Percentiles rank a stretch among this genome's conserved stretches.
Conservation (phyloP, 1,140 invertebrate species). For the Drosophila orosa region DNA sequence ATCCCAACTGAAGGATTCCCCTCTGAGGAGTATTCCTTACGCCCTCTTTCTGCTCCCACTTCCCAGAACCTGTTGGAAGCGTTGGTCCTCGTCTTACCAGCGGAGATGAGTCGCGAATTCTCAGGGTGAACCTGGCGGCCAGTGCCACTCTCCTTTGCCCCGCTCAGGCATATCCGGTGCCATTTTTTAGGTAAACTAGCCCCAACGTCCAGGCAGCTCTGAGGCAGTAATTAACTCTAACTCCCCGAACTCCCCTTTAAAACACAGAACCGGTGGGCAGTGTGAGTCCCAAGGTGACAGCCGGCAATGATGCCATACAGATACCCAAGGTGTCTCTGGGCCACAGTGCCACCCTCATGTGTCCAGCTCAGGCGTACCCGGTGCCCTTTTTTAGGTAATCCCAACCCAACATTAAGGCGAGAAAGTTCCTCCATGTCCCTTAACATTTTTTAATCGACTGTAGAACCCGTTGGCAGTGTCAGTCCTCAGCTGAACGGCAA, state of each 20-base stretch:
- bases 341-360: conserved; percentile 84
- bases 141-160: conserved; percentile 87
- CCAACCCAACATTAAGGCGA: conserved; percentile 59
- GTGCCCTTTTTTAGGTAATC: conserved; percentile 87
- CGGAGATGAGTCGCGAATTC: conserved; percentile 80
- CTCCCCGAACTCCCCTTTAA: neutral
- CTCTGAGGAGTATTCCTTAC: neutral
- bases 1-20: conserved; percentile 48
- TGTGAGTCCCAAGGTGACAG: conserved; percentile 88
- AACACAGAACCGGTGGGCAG: conserved; percentile 89
- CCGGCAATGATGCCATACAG: conserved; percentile 85
- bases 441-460: neutral
- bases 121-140: conserved; percentile 53
- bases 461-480: conserved; percentile 87
- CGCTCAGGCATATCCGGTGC: conserved; percentile 88
- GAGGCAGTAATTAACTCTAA: neutral
- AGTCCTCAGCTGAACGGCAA: conserved; percentile 85
- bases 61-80: conserved; percentile 88
- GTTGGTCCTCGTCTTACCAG: conserved; percentile 87
- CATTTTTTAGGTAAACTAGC: conserved; percentile 87
- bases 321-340: conserved; percentile 84
- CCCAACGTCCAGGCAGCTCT: conserved; percentile 46
- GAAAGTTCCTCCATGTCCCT: neutral
- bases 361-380: conserved; percentile 87
- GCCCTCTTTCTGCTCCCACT: no score